A percentile compares a stretch with the other conserved stretches of the same genome.
These are phyloP conservation scores for Zaprionus vittiger DNA, from an alignment of 1,140 invertebrate genomes.

Conservation along the genomic window DNA sequence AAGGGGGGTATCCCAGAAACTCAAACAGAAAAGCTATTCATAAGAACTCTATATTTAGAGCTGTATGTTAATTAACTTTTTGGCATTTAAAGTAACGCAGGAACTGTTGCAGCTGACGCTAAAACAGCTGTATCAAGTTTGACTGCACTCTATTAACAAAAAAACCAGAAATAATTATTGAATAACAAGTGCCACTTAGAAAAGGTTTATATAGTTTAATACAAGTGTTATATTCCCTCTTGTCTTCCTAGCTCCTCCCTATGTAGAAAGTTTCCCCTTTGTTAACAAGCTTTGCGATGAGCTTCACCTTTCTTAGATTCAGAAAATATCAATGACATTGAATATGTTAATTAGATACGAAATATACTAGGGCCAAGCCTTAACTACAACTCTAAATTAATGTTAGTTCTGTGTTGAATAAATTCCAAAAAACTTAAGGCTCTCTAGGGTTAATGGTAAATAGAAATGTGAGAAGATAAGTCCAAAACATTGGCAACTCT, in stretches of 20 bases:
- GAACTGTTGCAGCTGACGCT: background rate
- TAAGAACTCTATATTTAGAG: background rate
- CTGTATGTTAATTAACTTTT: background rate
- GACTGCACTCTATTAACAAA: background rate
- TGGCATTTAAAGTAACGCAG: background rate
- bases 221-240: no score
- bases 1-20: no score
- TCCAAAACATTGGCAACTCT: background rate
- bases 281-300: background rate
- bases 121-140: constrained; percentile 7
- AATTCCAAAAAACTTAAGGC: background rate
- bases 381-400: no score
- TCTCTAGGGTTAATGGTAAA: background rate
- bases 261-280: background rate
- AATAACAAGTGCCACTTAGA: background rate
- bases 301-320: background rate
- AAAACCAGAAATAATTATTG: background rate
- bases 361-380: no score
- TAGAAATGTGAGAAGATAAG: background rate
- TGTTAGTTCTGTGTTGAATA: no score
- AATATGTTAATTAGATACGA: no score
- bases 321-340: no score
- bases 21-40: no score
- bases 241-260: no score
- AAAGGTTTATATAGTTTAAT: no score